Conservation (phyloP, 2,888 invertebrate genomes). For the Antheraea yamamai region DNA sequence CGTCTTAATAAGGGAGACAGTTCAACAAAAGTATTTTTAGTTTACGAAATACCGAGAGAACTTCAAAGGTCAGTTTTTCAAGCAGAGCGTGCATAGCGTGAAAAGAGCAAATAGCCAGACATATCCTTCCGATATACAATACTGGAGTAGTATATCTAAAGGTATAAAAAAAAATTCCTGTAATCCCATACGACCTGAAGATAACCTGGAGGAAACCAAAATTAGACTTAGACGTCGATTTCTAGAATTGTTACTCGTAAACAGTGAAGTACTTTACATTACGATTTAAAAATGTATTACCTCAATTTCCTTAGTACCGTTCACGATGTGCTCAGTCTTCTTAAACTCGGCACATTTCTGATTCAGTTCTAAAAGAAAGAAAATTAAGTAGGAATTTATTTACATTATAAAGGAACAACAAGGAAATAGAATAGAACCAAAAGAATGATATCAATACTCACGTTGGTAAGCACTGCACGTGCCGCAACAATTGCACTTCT, state of each 20-base stretch:
- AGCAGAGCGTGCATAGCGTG: too few species aligned
- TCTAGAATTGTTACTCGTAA: neutral
- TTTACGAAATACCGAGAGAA: too few species aligned
- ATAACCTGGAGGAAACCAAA: too few species aligned
- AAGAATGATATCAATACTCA: conserved; percentile 28
- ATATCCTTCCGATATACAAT: neutral
- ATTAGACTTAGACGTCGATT: neutral
- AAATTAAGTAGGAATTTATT: neutral
- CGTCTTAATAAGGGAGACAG: too few species aligned
- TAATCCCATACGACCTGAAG: too few species aligned
- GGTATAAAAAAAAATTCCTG: neutral
- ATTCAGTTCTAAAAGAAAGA: conserved; percentile 55
- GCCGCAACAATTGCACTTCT: conserved; percentile 72
- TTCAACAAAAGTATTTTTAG: too few species aligned
- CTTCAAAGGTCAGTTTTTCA: too few species aligned
- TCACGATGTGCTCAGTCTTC: conserved; percentile 56
- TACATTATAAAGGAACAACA: too few species aligned
- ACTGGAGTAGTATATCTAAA: neutral
- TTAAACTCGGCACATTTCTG: conserved; percentile 74
- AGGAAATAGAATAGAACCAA: too few species aligned
- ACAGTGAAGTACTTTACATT: neutral
- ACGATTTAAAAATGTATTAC: conserved; percentile 38
- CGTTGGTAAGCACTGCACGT: conserved; percentile 65
- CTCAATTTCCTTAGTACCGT: conserved; percentile 66
- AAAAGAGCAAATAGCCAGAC: too few species aligned